Evolutionary conservation across 1,140 invertebrate species (phyloP), one percentile per base, ranked within the genome.

Genomic region (Trypoxylus dichotomus): DNA sequence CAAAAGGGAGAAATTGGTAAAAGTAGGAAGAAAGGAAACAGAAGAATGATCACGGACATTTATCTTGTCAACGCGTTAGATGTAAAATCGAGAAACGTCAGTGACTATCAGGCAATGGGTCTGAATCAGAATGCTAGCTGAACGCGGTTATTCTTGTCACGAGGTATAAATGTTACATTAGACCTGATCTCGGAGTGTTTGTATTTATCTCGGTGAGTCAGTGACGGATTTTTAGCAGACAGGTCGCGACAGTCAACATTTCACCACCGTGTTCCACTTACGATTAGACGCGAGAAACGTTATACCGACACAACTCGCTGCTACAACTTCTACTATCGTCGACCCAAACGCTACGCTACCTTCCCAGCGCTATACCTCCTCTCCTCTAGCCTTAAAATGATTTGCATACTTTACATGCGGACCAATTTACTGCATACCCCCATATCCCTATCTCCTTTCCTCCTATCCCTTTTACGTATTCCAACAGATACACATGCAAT

Each of bases 161-260:
- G 58, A 19, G 58, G 71, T 73, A 73, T 73, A 73, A 81, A 81
- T 80, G 79, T 78, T 79, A 80, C 80, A 80, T 81, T 81, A 81
- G 77, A 78, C 79, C 76, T 80, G 79, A 81, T 81, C 80, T 77
- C 73, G 27, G 73, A 76, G 54, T 78, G 80, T 80, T 81, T 79
- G 77, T 79, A 80, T 81, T 81, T 81, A 81, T 81, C 79, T 81
- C 76, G 76, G 76, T 77, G 72, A 68, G 58, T 72, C 79, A 79
- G 79, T 74, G 76, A 79, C 74, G 42, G 78, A 77, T 79, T 80
- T 71, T 63, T 42, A 32, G 71, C 71, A 73, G 71, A 73, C 71
- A 73, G 71, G 71, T 73, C 71, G 71, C 27, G 71, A 73, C 71
- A 73, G 37, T 42, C 71, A 73, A 73, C 71, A 73, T 73, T 73